phyloP scores from a whole-genome alignment of 2,888 invertebrate species.

The Athetis lepigone region DNA sequence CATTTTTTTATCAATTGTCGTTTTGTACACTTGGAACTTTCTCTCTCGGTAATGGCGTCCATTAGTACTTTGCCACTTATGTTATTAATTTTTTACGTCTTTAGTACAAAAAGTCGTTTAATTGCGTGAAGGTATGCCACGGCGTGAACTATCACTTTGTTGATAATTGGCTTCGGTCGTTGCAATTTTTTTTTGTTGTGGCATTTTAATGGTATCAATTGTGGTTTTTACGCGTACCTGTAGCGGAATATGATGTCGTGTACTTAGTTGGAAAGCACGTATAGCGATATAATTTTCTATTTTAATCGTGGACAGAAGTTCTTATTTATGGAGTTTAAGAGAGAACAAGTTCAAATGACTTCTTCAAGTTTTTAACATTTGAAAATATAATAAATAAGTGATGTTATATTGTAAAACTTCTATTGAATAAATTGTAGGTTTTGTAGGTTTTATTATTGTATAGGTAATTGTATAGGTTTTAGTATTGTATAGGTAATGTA shows the following conservation, averaged over 20 bases:
- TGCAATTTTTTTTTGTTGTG: constrained; percentile 27
- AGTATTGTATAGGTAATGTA: no score
- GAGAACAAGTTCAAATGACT: no score
- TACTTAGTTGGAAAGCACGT: not conserved
- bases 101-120: constrained; percentile 60
- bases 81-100: constrained; percentile 67
- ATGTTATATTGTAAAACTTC: no score
- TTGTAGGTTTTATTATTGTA: no score
- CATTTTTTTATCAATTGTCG: constrained; percentile 79
- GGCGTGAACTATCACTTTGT: constrained; percentile 50
- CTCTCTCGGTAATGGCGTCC: constrained; percentile 78
- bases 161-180: constrained; percentile 37
- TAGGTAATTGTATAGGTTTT: no score
- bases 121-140: constrained; percentile 63
- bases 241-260: not conserved
- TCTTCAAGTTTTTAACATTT: no score
- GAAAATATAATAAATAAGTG: no score
- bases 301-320: not conserved
- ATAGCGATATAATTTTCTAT: not conserved
- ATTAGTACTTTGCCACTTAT: constrained; percentile 72
- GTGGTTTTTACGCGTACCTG: constrained; percentile 2
- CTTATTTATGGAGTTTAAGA: no score
- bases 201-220: constrained; percentile 34
- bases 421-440: no score
- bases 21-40: constrained; percentile 77